phyloP scores from a whole-genome alignment of 2,797 vertebrate genomes.

The Ctenopoma multispine region DNA sequence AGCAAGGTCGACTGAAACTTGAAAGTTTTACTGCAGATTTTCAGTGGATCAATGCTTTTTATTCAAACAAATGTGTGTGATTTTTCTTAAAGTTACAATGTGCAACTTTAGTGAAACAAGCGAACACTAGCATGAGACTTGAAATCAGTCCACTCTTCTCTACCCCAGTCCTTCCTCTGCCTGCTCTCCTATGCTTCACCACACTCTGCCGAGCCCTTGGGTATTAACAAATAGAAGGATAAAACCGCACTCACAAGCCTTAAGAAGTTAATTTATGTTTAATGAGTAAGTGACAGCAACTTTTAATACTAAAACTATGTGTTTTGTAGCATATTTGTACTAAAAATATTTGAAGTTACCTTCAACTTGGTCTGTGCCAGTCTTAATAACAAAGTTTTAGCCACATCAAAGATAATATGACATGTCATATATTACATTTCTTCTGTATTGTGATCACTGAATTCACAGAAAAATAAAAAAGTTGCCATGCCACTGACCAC shows the following conservation, averaged over 20 bases:
- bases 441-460: slow-evolving; percentile 30
- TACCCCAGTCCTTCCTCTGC: too few relatives aligned
- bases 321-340: too few relatives aligned
- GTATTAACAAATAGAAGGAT: too few relatives aligned
- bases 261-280: not conserved
- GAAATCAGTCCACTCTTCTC: too few relatives aligned
- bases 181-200: too few relatives aligned
- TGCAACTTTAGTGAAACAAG: too few relatives aligned
- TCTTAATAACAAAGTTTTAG: slow-evolving; percentile 17
- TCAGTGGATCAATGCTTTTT: slow-evolving; percentile 17
- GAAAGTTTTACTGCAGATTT: slow-evolving; percentile 19
- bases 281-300: too few relatives aligned
- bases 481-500: slow-evolving; percentile 11
- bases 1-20: slow-evolving; percentile 18
- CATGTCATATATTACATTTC: slow-evolving; percentile 29
- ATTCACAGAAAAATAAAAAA: slow-evolving; percentile 44
- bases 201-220: too few relatives aligned
- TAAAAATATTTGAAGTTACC: too few relatives aligned
- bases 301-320: too few relatives aligned
- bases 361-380: not conserved
- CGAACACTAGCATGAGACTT: too few relatives aligned
- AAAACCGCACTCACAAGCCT: not conserved
- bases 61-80: not conserved
- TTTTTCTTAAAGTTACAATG: not conserved
- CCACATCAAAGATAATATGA: slow-evolving; percentile 10